Evolutionary conservation across 2,888 invertebrate genomes (phyloP), one percentile per base, ranked within the genome.

Genomic region (Nomada ruficornis): DNA sequence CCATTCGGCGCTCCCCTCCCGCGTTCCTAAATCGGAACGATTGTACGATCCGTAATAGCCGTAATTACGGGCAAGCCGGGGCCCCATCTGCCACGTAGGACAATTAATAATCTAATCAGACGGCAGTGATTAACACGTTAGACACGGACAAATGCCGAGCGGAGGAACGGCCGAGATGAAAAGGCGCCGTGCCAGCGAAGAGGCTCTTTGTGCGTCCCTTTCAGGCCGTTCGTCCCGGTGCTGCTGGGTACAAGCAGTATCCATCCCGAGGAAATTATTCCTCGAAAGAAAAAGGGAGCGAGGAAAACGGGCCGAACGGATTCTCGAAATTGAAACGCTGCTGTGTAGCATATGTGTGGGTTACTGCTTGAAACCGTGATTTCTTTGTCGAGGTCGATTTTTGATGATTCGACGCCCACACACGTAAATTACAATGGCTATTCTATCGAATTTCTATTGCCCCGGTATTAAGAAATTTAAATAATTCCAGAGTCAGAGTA

Each of bases 41-140:
- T 91, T 91, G 91, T 91, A 89, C 90, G 91, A 89, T 85, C 89
- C 89, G 90, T 91, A 91, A 92, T 92, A 91, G 91, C 91, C 90
- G 89, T 91, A 89, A 92, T 92, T 92, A 92, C 91, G 88, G 83
- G 79, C 89, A 88, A 86, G 87, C 80, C 86, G 85, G 50, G 55
- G 75, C 80, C 72, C 80, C 83, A 83, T 80, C 79, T 82, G 81
- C 82, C 80, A 75, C 77, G 77, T 69, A 68, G 77, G 85, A 83
- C 85, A 88, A 88, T 88, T 88, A 88, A 85, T 88, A 88, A 88
- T 88, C 87, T 84, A 86, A 86, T 85, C 83, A 83, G 82, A 81
- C 79, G 65, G 80, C 80, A 64, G 82, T 85, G 86, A 88, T 88
- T 87, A 88, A 86, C 86, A 82, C 80, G 79, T 86, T 84, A 85